Base-by-base conservation (phyloP, 2,888 invertebrate species). In the Craniophora ligustri region DNA sequence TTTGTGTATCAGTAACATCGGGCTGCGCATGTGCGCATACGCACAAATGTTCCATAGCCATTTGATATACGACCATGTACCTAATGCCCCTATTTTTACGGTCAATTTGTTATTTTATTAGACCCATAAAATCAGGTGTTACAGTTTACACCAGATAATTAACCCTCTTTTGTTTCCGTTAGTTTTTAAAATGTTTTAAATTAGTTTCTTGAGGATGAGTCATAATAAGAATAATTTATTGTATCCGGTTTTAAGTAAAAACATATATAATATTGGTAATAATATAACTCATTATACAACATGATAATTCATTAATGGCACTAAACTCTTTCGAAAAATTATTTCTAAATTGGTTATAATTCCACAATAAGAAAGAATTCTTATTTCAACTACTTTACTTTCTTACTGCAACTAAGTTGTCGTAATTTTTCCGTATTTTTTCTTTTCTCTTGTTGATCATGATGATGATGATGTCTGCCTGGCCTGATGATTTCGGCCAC, bases 41-140 rank as follows among this genome's bases (percentile, higher is more conserved):
- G 69, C 79, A 82, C 82, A 84, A 78, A 81, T 85, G 82, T 78
- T 81, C 63, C 45, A 42, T 54, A 70, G n/a, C n/a, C 73, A 66
- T 64, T 72, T 81, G 73, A 83, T 78, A 76, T 75, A 81, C 69
- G 57, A 53, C 66, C 71, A 72, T 72, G 66, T 70, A 59, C 48
- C 49, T 38, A 51, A 56, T 32, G 31, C 15, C 50, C 51, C 44
- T 63, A 44, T 62, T 82, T 82, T 82, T 78, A 86, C 76, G 77
- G 78, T 73, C 75, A 82, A 85, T 86, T 86, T 76, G 75, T 79
- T 75, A 67, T 75, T 84, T 85, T 82, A 81, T 78, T 76, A 68
- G 64, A 6, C 18, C 65, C 66, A 79, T 87, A 83, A 86, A 86
- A 86, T 85, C 83, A 84, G 82, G 87, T 86, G 86, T 81, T 81